Percentiles rank a stretch among this genome's conserved stretches.
Evolutionary conservation across 2,888 invertebrate species (phyloP).

Genomic region (Himalopsyche kuldschensis): DNA sequence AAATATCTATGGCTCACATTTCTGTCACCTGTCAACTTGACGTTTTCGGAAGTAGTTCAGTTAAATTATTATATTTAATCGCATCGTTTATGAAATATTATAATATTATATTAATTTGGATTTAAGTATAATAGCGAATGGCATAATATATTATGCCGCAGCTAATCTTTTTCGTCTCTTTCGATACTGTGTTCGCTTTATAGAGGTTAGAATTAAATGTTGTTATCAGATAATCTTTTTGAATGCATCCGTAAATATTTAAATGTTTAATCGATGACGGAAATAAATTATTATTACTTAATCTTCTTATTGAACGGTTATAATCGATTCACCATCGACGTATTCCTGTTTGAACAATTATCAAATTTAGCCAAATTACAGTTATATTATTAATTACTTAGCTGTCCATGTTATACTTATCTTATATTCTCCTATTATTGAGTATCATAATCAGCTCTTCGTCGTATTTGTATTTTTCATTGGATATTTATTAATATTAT

Average conservation of each 20-base stretch:
- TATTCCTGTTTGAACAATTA: constrained; percentile 37
- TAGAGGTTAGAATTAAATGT: constrained; percentile 40
- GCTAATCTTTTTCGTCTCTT: constrained; percentile 1
- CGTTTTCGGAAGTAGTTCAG: neutral
- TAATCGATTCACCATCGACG: constrained; percentile 28
- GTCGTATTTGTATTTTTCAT: constrained; percentile 38
- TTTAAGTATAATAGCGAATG: neutral
- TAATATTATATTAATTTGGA: constrained; percentile 1
- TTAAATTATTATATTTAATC: constrained; percentile 19
- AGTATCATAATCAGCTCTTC: constrained; percentile 38
- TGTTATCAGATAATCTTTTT: constrained; percentile 36
- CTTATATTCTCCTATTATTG: constrained; percentile 39
- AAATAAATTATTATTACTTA: constrained; percentile 22
- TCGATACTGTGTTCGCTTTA: constrained; percentile 35
- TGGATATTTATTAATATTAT: constrained; percentile 22
- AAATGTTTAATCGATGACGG: constrained; percentile 27
- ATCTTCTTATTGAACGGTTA: constrained; percentile 35
- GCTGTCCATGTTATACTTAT: constrained; percentile 40
- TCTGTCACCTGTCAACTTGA: neutral
- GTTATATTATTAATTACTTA: constrained; percentile 39
- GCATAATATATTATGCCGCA: neutral
- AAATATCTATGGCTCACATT: too few species aligned
- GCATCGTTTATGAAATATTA: constrained; percentile 11
- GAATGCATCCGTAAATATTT: constrained; percentile 25
- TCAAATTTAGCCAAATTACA: constrained; percentile 41